phyloP scores from a whole-genome alignment of 1,140 invertebrate species.

The Vollenhovia emeryi region DNA sequence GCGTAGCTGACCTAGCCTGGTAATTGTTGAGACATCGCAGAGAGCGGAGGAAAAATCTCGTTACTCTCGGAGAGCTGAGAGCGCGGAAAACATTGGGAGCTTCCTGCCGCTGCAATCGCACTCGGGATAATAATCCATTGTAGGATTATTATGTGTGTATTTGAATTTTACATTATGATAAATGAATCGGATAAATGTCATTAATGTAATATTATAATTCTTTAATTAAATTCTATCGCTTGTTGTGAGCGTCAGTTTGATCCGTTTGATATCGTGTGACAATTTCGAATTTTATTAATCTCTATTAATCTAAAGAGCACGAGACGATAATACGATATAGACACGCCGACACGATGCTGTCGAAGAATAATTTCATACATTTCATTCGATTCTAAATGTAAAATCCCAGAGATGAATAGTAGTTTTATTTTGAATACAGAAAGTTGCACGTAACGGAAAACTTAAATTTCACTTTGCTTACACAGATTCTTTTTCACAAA shows the following conservation, averaged over 20 bases:
- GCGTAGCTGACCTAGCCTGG: constrained; percentile 16
- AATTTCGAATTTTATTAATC: constrained; percentile 10
- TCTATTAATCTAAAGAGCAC: background rate
- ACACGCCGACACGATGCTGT: background rate
- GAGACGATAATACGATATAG: background rate
- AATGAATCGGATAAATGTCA: background rate
- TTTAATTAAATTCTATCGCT: constrained; percentile 24
- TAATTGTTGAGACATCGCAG: constrained; percentile 40
- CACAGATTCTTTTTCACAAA: background rate
- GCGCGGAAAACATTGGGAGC: background rate
- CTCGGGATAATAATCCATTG: background rate
- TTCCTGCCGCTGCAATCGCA: constrained; percentile 14
- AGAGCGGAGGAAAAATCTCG: constrained; percentile 18
- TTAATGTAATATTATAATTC: background rate
- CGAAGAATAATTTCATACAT: background rate
- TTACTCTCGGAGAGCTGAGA: constrained; percentile 26
- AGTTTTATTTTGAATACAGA: background rate
- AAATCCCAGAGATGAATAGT: background rate
- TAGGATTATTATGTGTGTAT: constrained; percentile 4
- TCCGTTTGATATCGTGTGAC: background rate
- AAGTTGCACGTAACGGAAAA: background rate
- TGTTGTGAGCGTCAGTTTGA: background rate
- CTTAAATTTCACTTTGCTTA: background rate
- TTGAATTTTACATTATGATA: background rate
- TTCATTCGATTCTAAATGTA: background rate